Evolutionary conservation across 2,888 invertebrate species (phyloP), one percentile per base, ranked within the genome.

Genomic region (Caenorhabditis uteleia): DNA sequence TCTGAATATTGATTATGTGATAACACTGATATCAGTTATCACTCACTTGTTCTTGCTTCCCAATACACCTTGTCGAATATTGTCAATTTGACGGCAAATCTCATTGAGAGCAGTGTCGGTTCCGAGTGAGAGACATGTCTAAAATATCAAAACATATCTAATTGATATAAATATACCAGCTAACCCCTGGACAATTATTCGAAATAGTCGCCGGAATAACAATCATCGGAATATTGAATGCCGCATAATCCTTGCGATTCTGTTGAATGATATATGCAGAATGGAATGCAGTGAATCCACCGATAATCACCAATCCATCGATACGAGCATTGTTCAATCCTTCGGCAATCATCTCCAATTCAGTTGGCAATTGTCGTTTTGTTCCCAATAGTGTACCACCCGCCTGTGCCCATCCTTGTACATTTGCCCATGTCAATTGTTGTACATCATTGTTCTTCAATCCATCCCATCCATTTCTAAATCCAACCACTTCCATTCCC

Each of bases 41-140:
- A 21, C 39, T n/a, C 2, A 59, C 61, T 59, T 65, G 42, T 66
- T 66, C 34, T 54, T 95, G 0, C 95, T 95, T 68, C 97, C 97
- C 86, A 94, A 93, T 1, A 97, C 97, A 5, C 95, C 95, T 85
- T 95, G 95, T 34, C 95, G 90, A 83, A 97, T 95, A 39, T 70
- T 74, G 42, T 77, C 94, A 89, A 85, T 83, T 78, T 88, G 89
- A 84, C 93, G 93, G 0, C 95, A 93, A 77, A 97, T 97, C 87
- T 97, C 97, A 85, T 98, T 98, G 51, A 95, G 88, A 7, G 97
- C 94, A 2, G 97, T 95, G 84, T 97, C 97, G 66, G 92, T 90
- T 50, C 95, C 97, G 40, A 98, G 87, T 8, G 68, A 56, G n/a
- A 56, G 45, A 27, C 64, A 65, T 4, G 65, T 55, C 55, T 60